These are phyloP conservation scores for Amphipyra tragopoginis DNA, from an alignment of 2,888 invertebrate species.

Conservation along the genomic window DNA sequence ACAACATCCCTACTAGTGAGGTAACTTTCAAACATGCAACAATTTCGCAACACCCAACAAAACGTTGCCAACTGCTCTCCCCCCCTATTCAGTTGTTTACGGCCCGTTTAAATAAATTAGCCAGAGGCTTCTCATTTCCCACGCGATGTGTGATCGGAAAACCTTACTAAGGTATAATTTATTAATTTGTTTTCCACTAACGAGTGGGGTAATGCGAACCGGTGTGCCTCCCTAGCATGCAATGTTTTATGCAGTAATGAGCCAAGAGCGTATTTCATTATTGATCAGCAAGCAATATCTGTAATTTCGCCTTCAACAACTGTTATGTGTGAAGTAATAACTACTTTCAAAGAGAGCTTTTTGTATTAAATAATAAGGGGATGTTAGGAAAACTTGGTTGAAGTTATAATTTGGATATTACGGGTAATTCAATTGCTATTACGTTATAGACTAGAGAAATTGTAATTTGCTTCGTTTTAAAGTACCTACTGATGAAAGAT, in stretches of 20 bases:
- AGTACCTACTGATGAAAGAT: too few relatives aligned
- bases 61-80: constrained; percentile 35
- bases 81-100: constrained; percentile 50
- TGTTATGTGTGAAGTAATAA: constrained; percentile 8
- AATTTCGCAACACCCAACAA: constrained; percentile 10
- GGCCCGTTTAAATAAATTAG: constrained; percentile 62
- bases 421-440: too few relatives aligned
- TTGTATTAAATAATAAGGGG: too few relatives aligned
- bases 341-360: too few relatives aligned
- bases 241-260: constrained; percentile 70
- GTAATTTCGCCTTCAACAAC: constrained; percentile 1
- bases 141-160: constrained; percentile 79
- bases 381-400: too few relatives aligned
- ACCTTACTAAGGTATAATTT: constrained; percentile 78
- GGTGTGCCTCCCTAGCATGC: constrained; percentile 67
- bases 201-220: constrained; percentile 80
- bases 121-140: constrained; percentile 72
- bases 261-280: constrained; percentile 53
- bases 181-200: constrained; percentile 87
- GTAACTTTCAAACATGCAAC: too few relatives aligned
- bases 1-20: too few relatives aligned
- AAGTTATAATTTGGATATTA: too few relatives aligned
- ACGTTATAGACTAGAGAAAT: too few relatives aligned
- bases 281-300: constrained; percentile 34
- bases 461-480: too few relatives aligned